Evolutionary conservation across 2,797 vertebrate genomes (phyloP).

Genomic region (Anniella stebbinsi): DNA sequence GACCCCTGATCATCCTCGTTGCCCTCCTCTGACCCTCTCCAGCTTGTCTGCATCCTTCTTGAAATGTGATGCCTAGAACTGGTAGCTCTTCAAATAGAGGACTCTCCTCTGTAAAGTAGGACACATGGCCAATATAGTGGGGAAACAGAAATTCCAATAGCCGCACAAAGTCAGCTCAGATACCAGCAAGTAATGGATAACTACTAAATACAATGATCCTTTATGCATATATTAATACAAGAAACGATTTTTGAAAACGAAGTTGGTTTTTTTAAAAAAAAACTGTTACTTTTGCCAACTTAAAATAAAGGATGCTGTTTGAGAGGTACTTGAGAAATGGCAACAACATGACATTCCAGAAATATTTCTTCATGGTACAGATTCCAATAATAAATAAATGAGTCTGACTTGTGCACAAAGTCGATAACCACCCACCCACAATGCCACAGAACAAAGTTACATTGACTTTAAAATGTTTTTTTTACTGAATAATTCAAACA

Average conservation of each 20-base stretch:
- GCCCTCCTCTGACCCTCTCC: too few relatives aligned
- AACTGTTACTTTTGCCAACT: neutral
- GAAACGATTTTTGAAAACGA: neutral
- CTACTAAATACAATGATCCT: neutral
- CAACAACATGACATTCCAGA: neutral
- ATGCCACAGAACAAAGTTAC: neutral
- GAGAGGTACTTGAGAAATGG: neutral
- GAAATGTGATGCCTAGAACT: too few relatives aligned
- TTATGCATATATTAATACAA: too few relatives aligned
- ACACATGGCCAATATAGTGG: neutral
- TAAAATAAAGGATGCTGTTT: slow-evolving; percentile 7
- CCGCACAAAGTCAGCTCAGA: neutral
- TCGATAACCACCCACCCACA: neutral
- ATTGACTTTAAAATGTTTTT: neutral
- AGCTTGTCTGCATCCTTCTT: too few relatives aligned
- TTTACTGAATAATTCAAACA: neutral
- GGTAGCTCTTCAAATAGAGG: too few relatives aligned
- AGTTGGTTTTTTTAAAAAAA: neutral
- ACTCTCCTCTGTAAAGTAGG: too few relatives aligned
- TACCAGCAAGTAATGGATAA: neutral
- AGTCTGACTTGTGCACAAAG: neutral
- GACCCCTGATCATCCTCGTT: too few relatives aligned
- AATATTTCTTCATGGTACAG: neutral
- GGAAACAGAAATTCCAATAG: neutral
- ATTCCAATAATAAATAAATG: neutral